Base-by-base conservation (phyloP, 2,797 vertebrate species). In the Champsocephalus esox region DNA sequence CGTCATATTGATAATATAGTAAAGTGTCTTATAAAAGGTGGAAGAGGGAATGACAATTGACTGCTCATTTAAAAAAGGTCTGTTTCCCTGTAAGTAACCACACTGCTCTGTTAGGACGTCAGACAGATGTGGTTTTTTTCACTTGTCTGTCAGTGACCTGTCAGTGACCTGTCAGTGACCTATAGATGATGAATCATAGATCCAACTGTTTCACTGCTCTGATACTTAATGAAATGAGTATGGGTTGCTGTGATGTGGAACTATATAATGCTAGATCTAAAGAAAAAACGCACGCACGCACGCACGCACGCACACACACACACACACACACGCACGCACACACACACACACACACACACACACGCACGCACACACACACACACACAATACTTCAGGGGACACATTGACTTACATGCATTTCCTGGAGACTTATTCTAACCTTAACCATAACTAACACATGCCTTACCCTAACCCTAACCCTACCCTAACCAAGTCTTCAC, bases 81-180 rank as follows among this genome's bases (percentile, higher is more conserved):
- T 17, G 28, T 43, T 66, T 62, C n/a, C 24, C 12, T 51, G 16
- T 9, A 45, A 16, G 34, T 55, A 48, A 45, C 13, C 45, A 52
- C 52, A 43, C 2, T 54, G 0, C 13, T 46, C 2, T 45, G 34
- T 50, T 14, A 14, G 19, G 12, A 28, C 24, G 24, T 46, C 14
- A 49, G 50, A 13, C 16, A 28, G 11, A 38, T 48, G 3, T 0
- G 17, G 3, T 2, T 5, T 32, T 24, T 71, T 24, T 21, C 60
- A 57, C 62, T 82, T 85, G 48, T 66, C 55, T 43, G 45, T 71
- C 16, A 57, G 16, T 50, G 12, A 19, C 19, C 19, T 19, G 19
- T 19, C 19, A 19, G 19, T 19, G 19, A 19, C 19, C 19, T 19
- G 19, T 19, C 19, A 19, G 13, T 55, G 19, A 9, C 21, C 9